Conservation (phyloP, 2,797 vertebrate species). For the Ctenopoma multispine region DNA sequence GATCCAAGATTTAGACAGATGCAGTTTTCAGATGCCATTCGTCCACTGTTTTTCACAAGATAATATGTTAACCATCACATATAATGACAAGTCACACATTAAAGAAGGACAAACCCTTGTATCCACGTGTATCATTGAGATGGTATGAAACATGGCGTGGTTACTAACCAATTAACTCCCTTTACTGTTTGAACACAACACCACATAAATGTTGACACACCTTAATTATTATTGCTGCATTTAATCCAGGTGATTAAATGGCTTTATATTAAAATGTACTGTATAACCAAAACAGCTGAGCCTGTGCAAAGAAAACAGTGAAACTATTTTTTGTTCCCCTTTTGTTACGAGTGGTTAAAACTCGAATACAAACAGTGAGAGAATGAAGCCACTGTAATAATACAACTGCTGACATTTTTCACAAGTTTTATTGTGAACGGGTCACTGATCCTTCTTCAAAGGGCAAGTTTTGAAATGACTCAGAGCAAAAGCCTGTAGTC, state of each 20-base stretch:
- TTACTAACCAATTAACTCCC: conserved; percentile 1
- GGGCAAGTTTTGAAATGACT: neutral
- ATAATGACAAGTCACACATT: neutral
- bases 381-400: neutral
- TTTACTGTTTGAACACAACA: conserved; percentile 2
- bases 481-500: conserved; percentile 16
- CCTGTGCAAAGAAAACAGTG: neutral
- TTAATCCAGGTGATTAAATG: conserved; percentile 7
- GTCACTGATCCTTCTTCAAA: conserved; percentile 3
- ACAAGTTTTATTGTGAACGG: neutral
- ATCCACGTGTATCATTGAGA: neutral
- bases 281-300: conserved; percentile 2
- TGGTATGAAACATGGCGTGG: conserved; percentile 3
- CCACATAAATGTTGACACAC: conserved; percentile 11
- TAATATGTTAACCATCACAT: neutral
- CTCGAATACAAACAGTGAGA: neutral
- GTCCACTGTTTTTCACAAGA: neutral
- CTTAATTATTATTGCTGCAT: conserved; percentile 6
- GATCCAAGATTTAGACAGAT: neutral
- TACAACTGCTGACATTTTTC: too few relatives aligned
- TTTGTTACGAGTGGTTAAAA: conserved; percentile 3
- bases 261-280: neutral
- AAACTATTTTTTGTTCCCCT: conserved; percentile 5
- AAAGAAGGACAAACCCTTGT: neutral
- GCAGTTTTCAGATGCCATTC: neutral